These are phyloP conservation scores for Carcharodon carcharias DNA, from an alignment of 2,797 vertebrate species.

Conservation along the genomic window DNA sequence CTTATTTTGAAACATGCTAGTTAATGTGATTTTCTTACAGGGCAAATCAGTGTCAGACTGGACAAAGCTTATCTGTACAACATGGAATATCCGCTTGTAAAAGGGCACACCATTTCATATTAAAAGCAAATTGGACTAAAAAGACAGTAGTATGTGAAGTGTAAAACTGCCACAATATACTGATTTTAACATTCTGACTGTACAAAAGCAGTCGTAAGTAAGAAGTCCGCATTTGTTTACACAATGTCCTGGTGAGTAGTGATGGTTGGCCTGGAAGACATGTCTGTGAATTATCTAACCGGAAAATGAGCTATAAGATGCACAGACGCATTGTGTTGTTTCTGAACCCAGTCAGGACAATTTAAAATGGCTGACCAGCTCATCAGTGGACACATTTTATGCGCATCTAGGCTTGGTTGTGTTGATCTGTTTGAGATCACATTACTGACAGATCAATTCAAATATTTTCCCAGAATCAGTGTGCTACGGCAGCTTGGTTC, in stretches of 20 bases:
- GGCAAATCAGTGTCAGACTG: background rate
- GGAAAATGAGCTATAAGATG: background rate
- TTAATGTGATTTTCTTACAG: background rate
- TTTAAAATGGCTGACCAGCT: slow-evolving; percentile 11
- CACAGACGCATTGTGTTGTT: background rate
- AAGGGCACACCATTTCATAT: background rate
- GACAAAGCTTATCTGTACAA: background rate
- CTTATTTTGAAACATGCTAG: background rate
- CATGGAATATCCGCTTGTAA: background rate
- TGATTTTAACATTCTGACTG: background rate
- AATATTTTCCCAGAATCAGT: background rate
- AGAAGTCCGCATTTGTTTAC: background rate
- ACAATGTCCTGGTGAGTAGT: background rate
- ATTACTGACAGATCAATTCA: background rate
- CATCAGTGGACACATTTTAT: background rate
- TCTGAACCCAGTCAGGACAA: background rate
- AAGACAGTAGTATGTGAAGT: background rate
- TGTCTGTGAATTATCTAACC: slow-evolving; percentile 12
- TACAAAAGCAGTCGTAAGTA: background rate
- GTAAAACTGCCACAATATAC: background rate
- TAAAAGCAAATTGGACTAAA: background rate
- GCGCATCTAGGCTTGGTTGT: background rate
- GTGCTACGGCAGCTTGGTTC: background rate
- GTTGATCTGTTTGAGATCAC: background rate
- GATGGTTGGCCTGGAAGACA: background rate